Conservation (phyloP, 2,113 vertebrate species). For the Cavia aperea region DNA sequence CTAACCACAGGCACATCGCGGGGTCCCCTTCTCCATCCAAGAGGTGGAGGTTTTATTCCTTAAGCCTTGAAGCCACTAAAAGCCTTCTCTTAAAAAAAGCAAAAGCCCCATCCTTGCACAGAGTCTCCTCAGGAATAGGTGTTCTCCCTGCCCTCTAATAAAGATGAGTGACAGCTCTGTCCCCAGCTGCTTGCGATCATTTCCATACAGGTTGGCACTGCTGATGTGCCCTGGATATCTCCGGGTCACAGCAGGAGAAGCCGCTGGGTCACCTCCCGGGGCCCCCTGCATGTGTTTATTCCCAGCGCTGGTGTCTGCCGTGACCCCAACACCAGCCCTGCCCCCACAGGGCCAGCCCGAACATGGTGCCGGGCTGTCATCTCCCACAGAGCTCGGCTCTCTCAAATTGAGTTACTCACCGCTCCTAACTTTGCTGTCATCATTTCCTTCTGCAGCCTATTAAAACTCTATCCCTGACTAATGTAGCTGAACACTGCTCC, state of each 20-base stretch:
- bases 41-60: background rate
- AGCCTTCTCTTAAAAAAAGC: background rate
- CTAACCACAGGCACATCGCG: background rate
- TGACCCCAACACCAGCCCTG: background rate
- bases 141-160: background rate
- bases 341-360: background rate
- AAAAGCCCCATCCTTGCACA: background rate
- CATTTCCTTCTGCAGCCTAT: slow-evolving; percentile 56
- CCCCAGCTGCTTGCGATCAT: background rate
- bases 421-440: slow-evolving; percentile 32
- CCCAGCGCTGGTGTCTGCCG: background rate
- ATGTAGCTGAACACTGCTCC: slow-evolving; percentile 65
- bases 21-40: background rate
- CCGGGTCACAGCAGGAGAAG: fast-evolving
- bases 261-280: background rate
- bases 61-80: background rate
- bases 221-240: background rate
- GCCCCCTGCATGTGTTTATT: background rate
- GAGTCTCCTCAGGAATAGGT: background rate
- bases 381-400: background rate
- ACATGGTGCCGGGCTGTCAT: background rate
- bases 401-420: slow-evolving; percentile 39
- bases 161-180: background rate
- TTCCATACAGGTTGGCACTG: background rate
- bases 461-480: slow-evolving; percentile 65